Base-by-base conservation (phyloP, 2,888 invertebrate species). In the Sphaerophoria taeniata region DNA sequence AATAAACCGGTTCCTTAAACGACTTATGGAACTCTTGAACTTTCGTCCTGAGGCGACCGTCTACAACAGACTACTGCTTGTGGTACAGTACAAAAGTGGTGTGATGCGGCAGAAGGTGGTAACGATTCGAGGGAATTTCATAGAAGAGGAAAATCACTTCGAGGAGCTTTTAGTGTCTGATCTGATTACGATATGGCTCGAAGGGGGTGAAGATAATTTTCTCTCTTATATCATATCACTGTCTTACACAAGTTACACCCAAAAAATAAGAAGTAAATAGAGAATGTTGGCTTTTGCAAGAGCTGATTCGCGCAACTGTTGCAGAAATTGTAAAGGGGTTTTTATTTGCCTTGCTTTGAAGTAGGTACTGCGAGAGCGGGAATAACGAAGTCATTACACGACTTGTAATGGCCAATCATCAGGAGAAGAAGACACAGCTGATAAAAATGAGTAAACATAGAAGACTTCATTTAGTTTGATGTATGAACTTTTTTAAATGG, bases 131-230 rank as follows among this genome's bases (percentile, higher is more conserved):
- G 63, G 61, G 43, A 69, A 24, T 55, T 69, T 65, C 45, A 51
- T 51, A 58, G 24, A 43, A 14, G 49, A 39, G 36, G 36, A 65
- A 65, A 67, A 43, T 74, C 33, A 45, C 53, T 49, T 36, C 51
- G 24, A 24, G 31, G 31, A 53, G 65, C 39, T 70, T 49, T 70
- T 43, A 45, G 75, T 71, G 71, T 72, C 47, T 71, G 65, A 76
- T 81, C 76, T 67, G 71, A 76, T 81, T 76, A 69, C 33, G 53
- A 60, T 81, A 72, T 43, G 24, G 36, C 49, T 9, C 24, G 9
- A 24, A 31, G 55, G 60, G 65, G 51, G 49, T 24, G 53, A 33
- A 58, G 70, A 56, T 74, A 80, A 73, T 69, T 55, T 60, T 49
- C 5, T n/a, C 7, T 80, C 39, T 74, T 43, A 58, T 43, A 71